A percentile compares a stretch with the other conserved stretches of the same genome.
Conservation (phyloP, 1,140 invertebrate species). For the Cyclina sinensis region DNA sequence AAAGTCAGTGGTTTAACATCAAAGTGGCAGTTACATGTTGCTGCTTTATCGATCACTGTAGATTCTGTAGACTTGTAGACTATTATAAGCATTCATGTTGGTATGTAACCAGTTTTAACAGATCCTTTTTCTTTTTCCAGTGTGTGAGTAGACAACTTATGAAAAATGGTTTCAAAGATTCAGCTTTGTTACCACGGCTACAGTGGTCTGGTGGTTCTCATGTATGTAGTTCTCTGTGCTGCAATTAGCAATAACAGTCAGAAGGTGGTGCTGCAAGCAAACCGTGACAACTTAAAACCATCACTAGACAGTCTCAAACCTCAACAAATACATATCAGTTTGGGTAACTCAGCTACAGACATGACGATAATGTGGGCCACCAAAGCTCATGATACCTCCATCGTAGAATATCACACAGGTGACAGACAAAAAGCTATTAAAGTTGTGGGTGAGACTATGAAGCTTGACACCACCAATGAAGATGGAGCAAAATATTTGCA, state of each 20-base stretch:
- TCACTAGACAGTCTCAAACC: constrained; percentile 24
- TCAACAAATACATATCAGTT: constrained; percentile 64
- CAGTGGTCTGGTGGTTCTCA: background rate
- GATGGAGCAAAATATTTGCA: constrained; percentile 75
- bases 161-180: background rate
- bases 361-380: constrained; percentile 81
- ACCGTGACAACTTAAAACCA: constrained; percentile 47
- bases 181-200: background rate
- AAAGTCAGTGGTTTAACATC: too few relatives aligned
- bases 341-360: constrained; percentile 77
- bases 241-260: background rate
- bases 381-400: constrained; percentile 61
- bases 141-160: background rate
- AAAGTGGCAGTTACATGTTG: too few relatives aligned
- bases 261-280: constrained; percentile 29
- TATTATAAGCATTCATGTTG: too few relatives aligned
- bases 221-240: background rate
- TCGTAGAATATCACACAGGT: constrained; percentile 75
- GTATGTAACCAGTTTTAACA: too few relatives aligned
- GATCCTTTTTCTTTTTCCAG: background rate
- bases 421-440: constrained; percentile 54
- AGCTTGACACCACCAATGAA: constrained; percentile 67
- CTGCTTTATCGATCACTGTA: too few relatives aligned
- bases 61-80: too few relatives aligned
- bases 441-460: constrained; percentile 69